Base-by-base conservation (phyloP, 2,797 vertebrate genomes). In the Gambelia wislizenii region DNA sequence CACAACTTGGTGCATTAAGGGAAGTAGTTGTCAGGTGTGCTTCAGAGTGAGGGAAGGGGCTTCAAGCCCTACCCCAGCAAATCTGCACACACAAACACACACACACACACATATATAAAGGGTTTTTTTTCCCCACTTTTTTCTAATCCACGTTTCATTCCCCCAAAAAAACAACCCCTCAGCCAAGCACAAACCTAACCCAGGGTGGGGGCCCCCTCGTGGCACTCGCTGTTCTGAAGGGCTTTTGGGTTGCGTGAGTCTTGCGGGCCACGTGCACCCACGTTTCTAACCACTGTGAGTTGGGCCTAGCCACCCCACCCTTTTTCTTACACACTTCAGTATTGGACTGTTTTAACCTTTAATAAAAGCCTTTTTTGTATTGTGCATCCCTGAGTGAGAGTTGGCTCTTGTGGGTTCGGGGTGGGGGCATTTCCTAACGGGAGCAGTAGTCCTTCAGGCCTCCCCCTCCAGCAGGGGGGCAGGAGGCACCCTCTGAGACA, bases 281-380 rank as follows among this genome's bases (percentile, higher is more conserved):
- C 16, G 16, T 42, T 12, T 75, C 87, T 84, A 44, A 86, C 88
- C 91, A 87, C 86, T 89, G 94, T 89, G 91, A 80, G 91, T 18
- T 27, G 91, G 91, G 78, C 82, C 54, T 39, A 44, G 80, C 39
- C 36, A 4, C 44, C 4, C 54, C 52, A 16, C 14, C 8, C 39
- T 7, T 8, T 76, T 85, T 77, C 83, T 83, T 82, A 84, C 47
- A 75, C 76, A 33, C 83, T 52, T 56, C 92, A 91, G 91, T 91
- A 86, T 84, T 83, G 84, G 12, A 89, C 93, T 91, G 87, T 95
- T 93, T 93, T 91, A 93, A 92, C 87, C 91, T 93, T 94, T 89
- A 92, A 89, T 93, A 93, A 95, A 94, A 52, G 42, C 83, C 79
- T 94, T 95, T 67, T 67, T 94, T 95, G 86, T 94, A 95, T 93